Evolutionary conservation across 2,888 invertebrate genomes (phyloP).

Genomic region (Pollenia amentaria): DNA sequence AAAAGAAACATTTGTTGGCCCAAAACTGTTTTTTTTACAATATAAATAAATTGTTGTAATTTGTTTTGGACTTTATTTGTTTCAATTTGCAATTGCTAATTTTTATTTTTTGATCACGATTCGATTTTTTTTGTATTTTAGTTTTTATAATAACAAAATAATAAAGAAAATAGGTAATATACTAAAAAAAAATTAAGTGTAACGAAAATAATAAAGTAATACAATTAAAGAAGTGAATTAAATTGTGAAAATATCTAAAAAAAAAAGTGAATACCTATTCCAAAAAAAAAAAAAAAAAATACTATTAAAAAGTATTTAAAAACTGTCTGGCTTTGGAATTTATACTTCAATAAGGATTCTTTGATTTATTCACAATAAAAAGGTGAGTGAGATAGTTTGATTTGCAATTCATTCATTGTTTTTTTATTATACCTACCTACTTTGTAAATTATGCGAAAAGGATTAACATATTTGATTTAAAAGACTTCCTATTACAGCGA

Average conservation of each 20-base stretch:
- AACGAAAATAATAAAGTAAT: not conserved
- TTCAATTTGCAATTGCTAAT: slow-evolving; percentile 28
- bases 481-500: slow-evolving; percentile 27
- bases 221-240: slow-evolving; percentile 2
- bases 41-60: slow-evolving; percentile 41
- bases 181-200: slow-evolving; percentile 20
- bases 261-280: slow-evolving; percentile 35
- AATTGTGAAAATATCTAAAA: slow-evolving; percentile 1
- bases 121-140: slow-evolving; percentile 21
- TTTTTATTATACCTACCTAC: not conserved
- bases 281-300: not conserved
- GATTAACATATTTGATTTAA: slow-evolving; percentile 10
- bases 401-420: not conserved
- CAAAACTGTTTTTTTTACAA: not conserved
- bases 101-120: slow-evolving; percentile 37
- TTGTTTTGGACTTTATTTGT: slow-evolving; percentile 26
- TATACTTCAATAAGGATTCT: slow-evolving; percentile 25
- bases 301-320: not conserved
- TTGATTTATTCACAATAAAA: not conserved
- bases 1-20: slow-evolving; percentile 26
- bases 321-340: slow-evolving; percentile 6
- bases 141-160: not conserved
- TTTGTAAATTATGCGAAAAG: not conserved
- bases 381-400: slow-evolving; percentile 24
- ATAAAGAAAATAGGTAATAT: slow-evolving; percentile 24